Evolutionary conservation across 2,797 vertebrate genomes (phyloP), one percentile per base, ranked within the genome.

Genomic region (Scyliorhinus canicula): DNA sequence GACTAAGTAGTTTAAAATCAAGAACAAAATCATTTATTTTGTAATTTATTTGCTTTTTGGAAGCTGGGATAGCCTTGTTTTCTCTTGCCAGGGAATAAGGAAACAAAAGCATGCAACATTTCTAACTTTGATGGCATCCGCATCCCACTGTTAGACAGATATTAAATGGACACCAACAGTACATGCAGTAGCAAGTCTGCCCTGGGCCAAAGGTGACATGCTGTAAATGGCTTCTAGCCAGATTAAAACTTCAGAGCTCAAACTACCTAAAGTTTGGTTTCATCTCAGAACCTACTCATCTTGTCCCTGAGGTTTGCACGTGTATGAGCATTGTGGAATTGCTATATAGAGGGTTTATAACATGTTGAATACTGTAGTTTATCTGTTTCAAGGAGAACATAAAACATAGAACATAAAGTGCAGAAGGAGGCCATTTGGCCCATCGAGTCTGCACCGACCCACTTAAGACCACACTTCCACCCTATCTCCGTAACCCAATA

Each of bases 1-100:
- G 35, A 96, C 95, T 95, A 9, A 35, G 31, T 14, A 35, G 55
- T 1, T 44, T 40, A 50, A 16, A 71, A 50, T 28, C 8, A 44
- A 65, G 44, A 4, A 74, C 55, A 12, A 95, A 82, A 26, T 31
- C 96, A 95, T 96, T 96, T 96, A 96, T 96, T 96, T 95, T 95
- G 3, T 74, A 74, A 74, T 74, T n/a, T 65, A 65, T 74, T 12
- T 74, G 71, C 35, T 74, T 74, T 55, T 86, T 55, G 47, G 84
- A 86, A 86, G 26, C 50, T 52, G 84, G 12, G 84, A 31, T 90
- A 90, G 16, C 57, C 6, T 90, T 90, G 86, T 12, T 35, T 63
- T 90, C 86, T 21, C 55, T 55, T 86, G 84, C 84, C 40, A 19
- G 44, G 47, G 40, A 82, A 82, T 47, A 47, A 82, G 44, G 44